These are phyloP conservation scores for Nasonia longicornis DNA, from an alignment of 1,140 invertebrate species.

Conservation along the genomic window DNA sequence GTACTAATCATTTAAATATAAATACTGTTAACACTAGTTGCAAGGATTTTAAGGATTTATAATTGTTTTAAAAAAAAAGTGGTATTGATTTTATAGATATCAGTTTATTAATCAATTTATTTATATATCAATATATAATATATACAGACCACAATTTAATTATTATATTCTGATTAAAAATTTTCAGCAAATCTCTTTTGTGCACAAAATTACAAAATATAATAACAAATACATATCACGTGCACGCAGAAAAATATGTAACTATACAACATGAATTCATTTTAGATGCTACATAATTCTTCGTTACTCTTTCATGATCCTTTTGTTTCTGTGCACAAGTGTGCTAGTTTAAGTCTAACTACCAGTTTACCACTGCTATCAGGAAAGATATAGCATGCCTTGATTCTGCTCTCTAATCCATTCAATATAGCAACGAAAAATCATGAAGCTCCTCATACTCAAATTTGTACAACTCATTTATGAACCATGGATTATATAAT, in stretches of 20 bases:
- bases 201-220: conserved; percentile 43
- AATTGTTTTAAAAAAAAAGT: not conserved
- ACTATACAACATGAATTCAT: conserved; percentile 34
- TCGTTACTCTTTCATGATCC: not conserved
- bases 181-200: conserved; percentile 28
- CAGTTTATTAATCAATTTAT: conserved; percentile 36
- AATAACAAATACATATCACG: conserved; percentile 37
- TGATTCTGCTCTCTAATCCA: not conserved
- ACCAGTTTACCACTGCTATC: not conserved
- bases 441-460: conserved; percentile 5
- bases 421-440: conserved; percentile 7
- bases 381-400: not conserved
- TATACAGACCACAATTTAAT: conserved; percentile 40
- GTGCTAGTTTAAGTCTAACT: conserved; percentile 1
- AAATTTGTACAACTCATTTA: conserved; percentile 8
- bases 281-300: conserved; percentile 30
- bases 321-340: not conserved
- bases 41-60: not conserved
- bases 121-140: conserved; percentile 38
- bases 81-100: conserved; percentile 4
- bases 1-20: not conserved
- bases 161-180: conserved; percentile 39
- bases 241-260: conserved; percentile 39
- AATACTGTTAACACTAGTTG: not conserved
- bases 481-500: conserved; percentile 18